Evolutionary conservation across 2,113 vertebrate species (phyloP).

Genomic region (Silurus asotus): DNA sequence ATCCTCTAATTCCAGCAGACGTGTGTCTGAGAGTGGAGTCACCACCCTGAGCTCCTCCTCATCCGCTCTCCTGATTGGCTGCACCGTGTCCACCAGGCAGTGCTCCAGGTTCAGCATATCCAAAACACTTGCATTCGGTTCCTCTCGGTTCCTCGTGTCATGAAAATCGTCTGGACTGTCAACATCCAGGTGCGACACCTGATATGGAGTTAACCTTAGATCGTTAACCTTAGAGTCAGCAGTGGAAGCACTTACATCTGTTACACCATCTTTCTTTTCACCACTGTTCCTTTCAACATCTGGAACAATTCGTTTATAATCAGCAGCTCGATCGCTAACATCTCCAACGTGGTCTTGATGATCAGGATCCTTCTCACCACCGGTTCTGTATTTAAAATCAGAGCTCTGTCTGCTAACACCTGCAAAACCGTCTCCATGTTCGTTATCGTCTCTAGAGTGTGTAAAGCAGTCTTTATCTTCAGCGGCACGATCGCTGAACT

Average conservation of each 20-base stretch:
- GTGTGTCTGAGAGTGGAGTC: constrained; percentile 17
- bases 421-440: no score
- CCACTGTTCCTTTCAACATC: not conserved
- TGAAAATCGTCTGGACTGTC: constrained; percentile 14
- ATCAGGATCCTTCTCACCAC: constrained; percentile 1
- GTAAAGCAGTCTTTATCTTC: not conserved
- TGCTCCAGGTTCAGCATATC: constrained; percentile 31
- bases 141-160: not conserved
- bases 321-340: not conserved
- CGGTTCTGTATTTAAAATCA: not conserved
- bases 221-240: not conserved
- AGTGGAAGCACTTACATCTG: not conserved
- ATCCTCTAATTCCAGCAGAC: constrained; percentile 47
- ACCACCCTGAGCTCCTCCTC: not conserved
- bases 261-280: not conserved
- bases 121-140: not conserved
- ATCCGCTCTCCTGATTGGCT: not conserved
- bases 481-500: not conserved
- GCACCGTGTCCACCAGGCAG: constrained; percentile 42
- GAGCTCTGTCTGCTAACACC: not conserved
- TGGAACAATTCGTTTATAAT: no score
- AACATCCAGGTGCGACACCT: not conserved
- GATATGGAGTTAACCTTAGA: not conserved
- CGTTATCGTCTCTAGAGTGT: not conserved
- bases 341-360: not conserved